Base-by-base conservation (phyloP, 2,797 vertebrate genomes). In the Molossus alvarezi region DNA sequence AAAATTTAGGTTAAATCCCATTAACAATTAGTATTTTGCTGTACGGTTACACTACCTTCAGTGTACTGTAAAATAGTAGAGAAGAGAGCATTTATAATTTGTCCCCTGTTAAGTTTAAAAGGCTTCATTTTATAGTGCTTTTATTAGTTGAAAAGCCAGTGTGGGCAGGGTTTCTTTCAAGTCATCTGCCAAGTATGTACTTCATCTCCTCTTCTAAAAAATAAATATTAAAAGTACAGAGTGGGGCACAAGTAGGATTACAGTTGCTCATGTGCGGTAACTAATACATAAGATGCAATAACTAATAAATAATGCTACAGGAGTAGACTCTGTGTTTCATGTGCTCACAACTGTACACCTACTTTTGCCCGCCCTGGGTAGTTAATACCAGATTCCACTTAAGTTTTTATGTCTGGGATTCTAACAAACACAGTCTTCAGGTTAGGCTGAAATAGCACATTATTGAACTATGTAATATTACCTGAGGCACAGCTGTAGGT, bases 141-240 rank as follows among this genome's bases (percentile, higher is more conserved):
- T 92, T 33, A 64, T 77, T 80, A 57, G 20, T 92, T 84, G 81
- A 62, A 23, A 94, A 85, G 69, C 72, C 62, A 65, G 12, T 73
- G 62, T 27, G 76, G 51, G 11, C 73, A 80, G 33, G 69, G 20
- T 94, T 85, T 87, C 75, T 94, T 90, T 79, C 45, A 79, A 45
- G 41, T 80, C 90, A 75, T 69, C 23, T 88, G 82, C 72, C 33
- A 57, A 14, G 15, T 67, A 85, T 37, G 33, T 72, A 81, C 25
- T 53, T 97, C 90, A 58, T 17, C 33, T n/a, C 27, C 87, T 64
- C 14, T 91, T 83, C 60, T 18, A 80, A 73, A 86, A 83, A 82
- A 33, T 23, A 88, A 96, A 41, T n/a, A 29, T 88, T 90, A 58
- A 93, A 91, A 64, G 18, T 75, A 58, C 76, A 58, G 53, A 33